Base-by-base conservation (phyloP, 2,888 invertebrate species). In the Sarcophaga carnaria region DNA sequence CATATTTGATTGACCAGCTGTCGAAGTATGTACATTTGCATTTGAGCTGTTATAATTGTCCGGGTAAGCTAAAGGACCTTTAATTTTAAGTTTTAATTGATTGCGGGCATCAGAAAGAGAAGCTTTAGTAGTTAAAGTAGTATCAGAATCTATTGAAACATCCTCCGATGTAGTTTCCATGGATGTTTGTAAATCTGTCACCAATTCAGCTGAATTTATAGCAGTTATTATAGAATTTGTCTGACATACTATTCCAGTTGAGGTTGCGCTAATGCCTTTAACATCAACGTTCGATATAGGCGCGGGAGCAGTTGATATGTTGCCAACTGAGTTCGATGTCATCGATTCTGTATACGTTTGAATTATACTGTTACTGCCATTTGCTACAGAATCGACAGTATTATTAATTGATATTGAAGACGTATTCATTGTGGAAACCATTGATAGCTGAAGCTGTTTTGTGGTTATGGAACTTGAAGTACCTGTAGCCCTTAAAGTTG, bases 21-120 rank as follows among this genome's bases (percentile, higher is more conserved):
- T 90, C 12, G 90, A 89, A 8, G 89, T 89, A 14, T 88, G 85
- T 54, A 80, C 78, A 17, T 89, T 66, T 3, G 87, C 79, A 54
- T 88, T 75, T 3, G 89, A 83, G 25, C 89, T 89, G 3, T 96
- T 94, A 60, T 96, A 97, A 91, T 96, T 97, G 89, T 95, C 95
- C 0, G 95, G 93, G 90, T 97, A 97, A 86, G 97, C 95, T 90
- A 97, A 96, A 0, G 98, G 98, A 4, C 97, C 98, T 92, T 98
- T 98, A 88, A 98, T 98, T 93, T 98, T 98, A 0, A 98, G 96
- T 92, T 98, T 98, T 5, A 98, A 94, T 91, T 97, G 97, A 93
- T 97, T 97, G 49, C 97, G 94, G 0, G 97, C 96, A 93, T 97
- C 97, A 0, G 96, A 96, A 1, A 97, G 93, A 2, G 97, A 96